Conservation (phyloP, 2,797 vertebrate species). For the Pangasius krempfi region DNA sequence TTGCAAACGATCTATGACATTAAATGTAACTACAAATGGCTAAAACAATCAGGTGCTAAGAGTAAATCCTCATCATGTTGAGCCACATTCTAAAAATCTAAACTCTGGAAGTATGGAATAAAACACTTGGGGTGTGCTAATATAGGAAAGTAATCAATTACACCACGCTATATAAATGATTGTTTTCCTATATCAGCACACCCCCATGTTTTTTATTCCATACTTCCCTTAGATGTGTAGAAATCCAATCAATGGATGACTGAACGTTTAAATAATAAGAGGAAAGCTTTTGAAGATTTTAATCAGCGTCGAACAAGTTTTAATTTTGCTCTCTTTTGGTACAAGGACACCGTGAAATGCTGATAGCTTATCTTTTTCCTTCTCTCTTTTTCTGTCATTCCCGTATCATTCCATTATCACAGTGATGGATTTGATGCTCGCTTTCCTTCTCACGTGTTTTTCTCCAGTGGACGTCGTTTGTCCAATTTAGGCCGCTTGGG, state of each 20-base stretch:
- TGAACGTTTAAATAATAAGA: background rate
- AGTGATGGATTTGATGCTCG: constrained; percentile 25
- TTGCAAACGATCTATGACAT: background rate
- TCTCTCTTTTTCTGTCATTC: background rate
- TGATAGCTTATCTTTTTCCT: constrained; percentile 16
- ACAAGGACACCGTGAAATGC: constrained; percentile 27
- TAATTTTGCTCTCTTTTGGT: constrained; percentile 12
- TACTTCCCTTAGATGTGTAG: background rate
- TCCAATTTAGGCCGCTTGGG: constrained; percentile 15
- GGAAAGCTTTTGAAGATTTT: constrained; percentile 21
- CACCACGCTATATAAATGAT: background rate
- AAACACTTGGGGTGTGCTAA: no score
- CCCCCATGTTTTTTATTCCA: background rate
- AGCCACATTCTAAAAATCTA: background rate
- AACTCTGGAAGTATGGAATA: no score
- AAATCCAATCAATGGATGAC: background rate
- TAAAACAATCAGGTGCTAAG: background rate
- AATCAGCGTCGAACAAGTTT: constrained; percentile 25
- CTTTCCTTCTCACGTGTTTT: constrained; percentile 7
- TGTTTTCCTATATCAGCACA: background rate
- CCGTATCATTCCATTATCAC: constrained; percentile 6
- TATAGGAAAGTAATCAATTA: no score
- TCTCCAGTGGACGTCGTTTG: background rate
- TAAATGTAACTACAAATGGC: background rate
- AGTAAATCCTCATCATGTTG: background rate